Evolutionary conservation across 2,888 invertebrate species (phyloP).

Genomic region (Cheilosia impressa): DNA sequence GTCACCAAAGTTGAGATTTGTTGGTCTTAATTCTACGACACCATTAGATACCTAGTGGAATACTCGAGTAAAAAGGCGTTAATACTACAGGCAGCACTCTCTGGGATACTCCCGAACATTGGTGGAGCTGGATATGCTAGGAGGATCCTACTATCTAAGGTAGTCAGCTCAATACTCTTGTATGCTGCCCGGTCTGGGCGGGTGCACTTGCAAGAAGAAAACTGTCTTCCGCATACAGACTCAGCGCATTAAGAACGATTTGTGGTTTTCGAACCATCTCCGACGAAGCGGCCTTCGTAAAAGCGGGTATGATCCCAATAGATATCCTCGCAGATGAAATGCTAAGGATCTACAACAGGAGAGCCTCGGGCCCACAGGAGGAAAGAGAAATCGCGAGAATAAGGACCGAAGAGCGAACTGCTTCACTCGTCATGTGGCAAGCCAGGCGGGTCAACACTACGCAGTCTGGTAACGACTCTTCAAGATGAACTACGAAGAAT

Average conservation of each 20-base stretch:
- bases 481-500: no score
- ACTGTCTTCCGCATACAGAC: no score
- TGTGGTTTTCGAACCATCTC: no score
- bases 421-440: no score
- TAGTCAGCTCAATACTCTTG: not conserved
- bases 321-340: not conserved
- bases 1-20: no score
- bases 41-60: no score
- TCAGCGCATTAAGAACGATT: no score
- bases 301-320: not conserved
- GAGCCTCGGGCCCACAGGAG: no score
- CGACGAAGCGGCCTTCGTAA: not conserved
- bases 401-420: not conserved
- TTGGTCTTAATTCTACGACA: no score
- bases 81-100: not conserved
- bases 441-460: not conserved
- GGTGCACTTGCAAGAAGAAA: no score
- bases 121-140: not conserved
- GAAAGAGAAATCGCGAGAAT: not conserved
- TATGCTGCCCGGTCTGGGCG: slow-evolving; percentile 5
- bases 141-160: not conserved
- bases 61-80: no score
- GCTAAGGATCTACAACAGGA: not conserved
- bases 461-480: no score
- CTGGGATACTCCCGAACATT: slow-evolving; percentile 1